Base-by-base conservation (phyloP, 2,797 vertebrate genomes). In the Merluccius polli region DNA sequence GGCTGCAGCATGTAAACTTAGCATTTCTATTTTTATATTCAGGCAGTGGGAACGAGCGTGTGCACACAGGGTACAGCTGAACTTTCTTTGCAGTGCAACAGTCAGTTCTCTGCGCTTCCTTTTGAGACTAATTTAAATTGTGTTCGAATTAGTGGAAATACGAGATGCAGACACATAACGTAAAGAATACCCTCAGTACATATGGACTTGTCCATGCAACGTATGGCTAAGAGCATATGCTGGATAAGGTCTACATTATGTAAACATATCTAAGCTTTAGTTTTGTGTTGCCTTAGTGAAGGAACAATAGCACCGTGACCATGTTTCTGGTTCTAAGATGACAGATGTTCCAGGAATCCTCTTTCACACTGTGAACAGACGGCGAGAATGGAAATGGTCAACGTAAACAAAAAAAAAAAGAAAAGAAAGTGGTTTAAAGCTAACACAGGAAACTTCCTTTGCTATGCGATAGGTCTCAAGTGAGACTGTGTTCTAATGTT, bases 321-420 rank as follows among this genome's bases (percentile, higher is more conserved):
- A 15, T 77, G 70, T 75, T 75, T 41, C 69, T 68, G 30, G 73
- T 78, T 79, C 29, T 77, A 52, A 77, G 65, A 71, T 74, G 71
- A 85, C 71, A 74, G 32, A 13, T 72, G 35, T 72, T 79, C 79
- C 84, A 86, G 77, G 48, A 81, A 63, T 85, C 78, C 84, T 78
- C 79, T 84, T 82, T 81, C 78, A 81, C 79, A 73, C 78, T 87
- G 85, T 89, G 83, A 85, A 82, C 87, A 85, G 79, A 77, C n/a
- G 16, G 44, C 32, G 70, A 69, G 0, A 8, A 68, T 48, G 83
- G 77, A 77, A 85, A 77, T 81, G 73, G 71, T 68, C 67, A 82
- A 82, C 83, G 83, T 74, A 82, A 83, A 85, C 81, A 81, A 82
- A 88, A 79, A 9, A 79, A 79, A 81, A 73, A 81, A 89, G 48